Evolutionary conservation across 2,888 invertebrate species (phyloP).

Genomic region (Dynastes hyllus): DNA sequence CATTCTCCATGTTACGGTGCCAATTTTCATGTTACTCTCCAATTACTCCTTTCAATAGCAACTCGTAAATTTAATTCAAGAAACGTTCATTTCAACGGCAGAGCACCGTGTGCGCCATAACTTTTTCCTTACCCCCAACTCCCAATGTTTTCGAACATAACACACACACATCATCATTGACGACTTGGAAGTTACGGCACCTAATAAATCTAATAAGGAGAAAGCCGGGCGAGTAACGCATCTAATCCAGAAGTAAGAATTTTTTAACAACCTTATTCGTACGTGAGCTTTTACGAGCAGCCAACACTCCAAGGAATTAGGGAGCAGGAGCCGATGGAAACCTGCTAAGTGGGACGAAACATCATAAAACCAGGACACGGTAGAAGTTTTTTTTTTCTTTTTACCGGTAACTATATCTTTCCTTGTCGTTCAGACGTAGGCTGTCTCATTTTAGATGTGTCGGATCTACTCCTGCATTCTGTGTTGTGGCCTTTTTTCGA

Average conservation of each 20-base stretch:
- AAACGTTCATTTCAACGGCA: not conserved
- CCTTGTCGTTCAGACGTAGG: not conserved
- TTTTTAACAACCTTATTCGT: constrained; percentile 43
- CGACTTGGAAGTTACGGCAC: constrained; percentile 33
- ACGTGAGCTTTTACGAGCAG: constrained; percentile 41
- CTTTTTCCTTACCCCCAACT: not conserved
- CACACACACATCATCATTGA: constrained; percentile 32
- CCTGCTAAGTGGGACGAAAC: constrained; percentile 36
- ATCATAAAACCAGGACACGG: constrained; percentile 27
- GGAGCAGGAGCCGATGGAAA: constrained; percentile 20
- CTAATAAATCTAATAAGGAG: constrained; percentile 43
- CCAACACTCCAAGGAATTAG: constrained; percentile 22
- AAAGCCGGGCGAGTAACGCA: constrained; percentile 25
- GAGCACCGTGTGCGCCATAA: not conserved
- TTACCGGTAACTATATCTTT: constrained; percentile 25
- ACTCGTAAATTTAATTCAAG: constrained; percentile 16
- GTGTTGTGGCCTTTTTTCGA: constrained; percentile 7
- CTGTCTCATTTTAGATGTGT: constrained; percentile 6
- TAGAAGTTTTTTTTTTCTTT: constrained; percentile 14
- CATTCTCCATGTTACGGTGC: not conserved
- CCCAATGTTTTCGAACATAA: not conserved
- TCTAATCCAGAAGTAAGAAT: constrained; percentile 45
- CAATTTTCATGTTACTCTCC: constrained; percentile 13
- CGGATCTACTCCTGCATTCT: not conserved
- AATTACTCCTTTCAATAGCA: constrained; percentile 5